Evolutionary conservation across 2,113 vertebrate genomes (phyloP), one percentile per base, ranked within the genome.

Genomic region (Pseudorasbora parva): DNA sequence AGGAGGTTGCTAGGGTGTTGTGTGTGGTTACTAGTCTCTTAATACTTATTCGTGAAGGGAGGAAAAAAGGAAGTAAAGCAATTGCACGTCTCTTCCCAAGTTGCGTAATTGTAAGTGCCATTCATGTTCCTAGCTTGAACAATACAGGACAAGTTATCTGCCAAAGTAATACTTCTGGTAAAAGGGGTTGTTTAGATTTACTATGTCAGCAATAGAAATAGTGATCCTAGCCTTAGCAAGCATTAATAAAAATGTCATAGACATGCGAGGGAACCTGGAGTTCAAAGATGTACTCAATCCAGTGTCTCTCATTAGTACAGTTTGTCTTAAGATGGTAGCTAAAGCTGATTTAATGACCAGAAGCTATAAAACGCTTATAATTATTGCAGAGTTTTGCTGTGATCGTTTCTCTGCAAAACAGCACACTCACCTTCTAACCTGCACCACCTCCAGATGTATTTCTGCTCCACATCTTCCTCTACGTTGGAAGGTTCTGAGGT

Each of bases 381-480:
- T 82, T 56, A 54, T 27, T 6, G 1, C 12, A 27, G 17, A 59
- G 3, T 49, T 54, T 15, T 57, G 81, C 56, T 12, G 25, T 43
- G 23, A 60, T 56, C 5, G 2, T 56, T 8, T 56, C 56, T 47
- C 33, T 82, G 10, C 21, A 66, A 62, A 82, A 60, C 10, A 45
- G 10, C 43, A 37, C 7, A 21, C 56, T 49, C 27, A 41, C 21
- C 43, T 75, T 23, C 6, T 77, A 23, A 77, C 11, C 41, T 21
- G 17, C 17, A 54, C 51, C 51, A 54, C 51, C 51, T 54, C 51
- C 17, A 54, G 51, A 21, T 54, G 51, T 21, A 54, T 54, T 54
- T 59, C 56, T n/a, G 21, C 41, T 25, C 12, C 30, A 57, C 30
- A 59, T 78, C 56, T 41, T 82, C 66, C 37, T 51, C 37, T 72